Evolutionary conservation across 1,140 invertebrate genomes (phyloP).

Genomic region (Plodia interpunctella): DNA sequence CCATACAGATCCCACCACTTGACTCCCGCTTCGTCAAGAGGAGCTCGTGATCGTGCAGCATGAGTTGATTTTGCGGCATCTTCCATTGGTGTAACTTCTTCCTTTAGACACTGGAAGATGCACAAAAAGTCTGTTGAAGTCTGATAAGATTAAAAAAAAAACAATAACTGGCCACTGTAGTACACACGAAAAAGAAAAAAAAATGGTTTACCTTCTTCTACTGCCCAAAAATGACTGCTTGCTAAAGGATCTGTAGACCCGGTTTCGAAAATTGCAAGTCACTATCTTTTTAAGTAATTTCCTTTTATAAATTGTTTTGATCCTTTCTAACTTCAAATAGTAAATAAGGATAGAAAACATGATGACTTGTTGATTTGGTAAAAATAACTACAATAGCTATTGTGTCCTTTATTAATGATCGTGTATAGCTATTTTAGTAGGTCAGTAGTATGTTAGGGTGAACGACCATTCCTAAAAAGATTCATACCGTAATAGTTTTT

Average conservation of each 20-base stretch:
- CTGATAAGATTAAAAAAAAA: too few relatives aligned
- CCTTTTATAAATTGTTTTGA: neutral
- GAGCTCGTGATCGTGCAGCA: constrained; percentile 52
- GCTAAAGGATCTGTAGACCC: neutral
- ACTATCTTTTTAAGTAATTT: constrained; percentile 1
- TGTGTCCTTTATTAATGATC: constrained; percentile 20
- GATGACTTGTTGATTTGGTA: neutral
- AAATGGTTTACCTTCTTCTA: neutral
- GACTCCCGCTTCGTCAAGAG: constrained; percentile 40
- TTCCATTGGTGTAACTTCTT: constrained; percentile 26
- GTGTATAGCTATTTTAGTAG: constrained; percentile 32
- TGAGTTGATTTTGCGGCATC: constrained; percentile 29
- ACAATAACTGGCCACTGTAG: too few relatives aligned
- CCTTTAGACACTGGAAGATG: neutral
- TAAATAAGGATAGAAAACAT: neutral
- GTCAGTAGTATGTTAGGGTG: constrained; percentile 26
- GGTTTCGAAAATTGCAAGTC: constrained; percentile 31
- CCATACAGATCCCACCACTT: constrained; percentile 47
- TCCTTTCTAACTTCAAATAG: neutral
- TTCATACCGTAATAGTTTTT: too few relatives aligned
- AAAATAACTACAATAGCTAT: constrained; percentile 12
- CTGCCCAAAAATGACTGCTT: neutral
- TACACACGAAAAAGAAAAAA: too few relatives aligned
- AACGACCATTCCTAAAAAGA: too few relatives aligned
- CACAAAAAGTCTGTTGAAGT: neutral